Evolutionary conservation across 2,113 vertebrate species (phyloP).

Genomic region (Dromas ardeola): DNA sequence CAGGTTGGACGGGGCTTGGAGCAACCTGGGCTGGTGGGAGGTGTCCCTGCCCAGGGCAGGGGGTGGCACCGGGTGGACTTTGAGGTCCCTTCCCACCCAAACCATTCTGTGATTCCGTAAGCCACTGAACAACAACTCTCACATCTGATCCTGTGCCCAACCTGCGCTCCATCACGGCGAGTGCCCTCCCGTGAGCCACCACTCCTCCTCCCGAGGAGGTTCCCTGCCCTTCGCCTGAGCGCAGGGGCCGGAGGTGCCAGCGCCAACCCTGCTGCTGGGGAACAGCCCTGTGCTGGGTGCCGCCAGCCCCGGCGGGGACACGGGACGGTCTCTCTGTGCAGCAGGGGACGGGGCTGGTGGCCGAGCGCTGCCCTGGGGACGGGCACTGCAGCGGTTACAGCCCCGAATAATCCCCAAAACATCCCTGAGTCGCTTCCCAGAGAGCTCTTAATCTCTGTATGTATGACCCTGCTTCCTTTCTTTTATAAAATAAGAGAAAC

Average conservation of each 20-base stretch:
- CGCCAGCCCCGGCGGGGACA: neutral
- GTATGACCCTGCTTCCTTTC: neutral
- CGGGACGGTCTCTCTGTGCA: neutral
- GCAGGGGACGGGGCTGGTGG: neutral
- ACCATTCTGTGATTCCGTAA: no score
- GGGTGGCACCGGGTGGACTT: no score
- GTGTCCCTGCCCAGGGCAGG: no score
- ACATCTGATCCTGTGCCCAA: no score
- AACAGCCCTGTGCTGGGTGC: fast-evolving
- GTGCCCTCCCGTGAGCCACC: neutral
- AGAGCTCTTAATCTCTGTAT: fast-evolving
- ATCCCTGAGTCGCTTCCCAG: neutral
- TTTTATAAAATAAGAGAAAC: neutral
- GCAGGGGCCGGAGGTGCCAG: no score
- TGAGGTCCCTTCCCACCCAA: no score
- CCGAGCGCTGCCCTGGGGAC: fast-evolving
- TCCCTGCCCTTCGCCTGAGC: neutral
- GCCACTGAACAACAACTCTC: neutral
- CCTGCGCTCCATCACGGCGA: neutral
- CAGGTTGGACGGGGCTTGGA: no score
- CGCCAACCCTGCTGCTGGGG: no score
- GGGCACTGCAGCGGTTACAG: fast-evolving
- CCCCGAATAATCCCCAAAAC: neutral
- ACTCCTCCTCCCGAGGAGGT: no score
- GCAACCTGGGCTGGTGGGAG: no score